These are phyloP conservation scores for Embidobia sp. DNA, from an alignment of 2,888 invertebrate genomes.

Conservation along the genomic window DNA sequence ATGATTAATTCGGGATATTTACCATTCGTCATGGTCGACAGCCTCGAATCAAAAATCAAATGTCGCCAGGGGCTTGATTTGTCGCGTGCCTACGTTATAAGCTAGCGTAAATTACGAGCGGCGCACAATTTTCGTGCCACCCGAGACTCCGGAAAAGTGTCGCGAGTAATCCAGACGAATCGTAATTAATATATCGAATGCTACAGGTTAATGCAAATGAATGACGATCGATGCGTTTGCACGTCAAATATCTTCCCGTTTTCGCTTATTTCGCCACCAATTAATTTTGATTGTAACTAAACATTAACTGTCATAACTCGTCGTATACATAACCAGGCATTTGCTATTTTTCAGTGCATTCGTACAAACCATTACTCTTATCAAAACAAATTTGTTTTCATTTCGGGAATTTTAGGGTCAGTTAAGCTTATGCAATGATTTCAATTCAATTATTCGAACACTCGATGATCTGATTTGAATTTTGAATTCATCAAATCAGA, in stretches of 20 bases:
- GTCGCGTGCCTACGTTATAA: slow-evolving; percentile 15
- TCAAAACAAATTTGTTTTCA: too few relatives aligned
- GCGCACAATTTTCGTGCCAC: slow-evolving; percentile 29
- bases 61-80: background rate
- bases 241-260: slow-evolving; percentile 6
- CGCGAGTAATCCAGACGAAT: slow-evolving; percentile 39
- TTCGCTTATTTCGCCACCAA: background rate
- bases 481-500: too few relatives aligned
- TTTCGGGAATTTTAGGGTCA: too few relatives aligned
- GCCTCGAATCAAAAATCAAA: slow-evolving; percentile 23
- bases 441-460: too few relatives aligned
- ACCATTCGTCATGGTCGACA: slow-evolving; percentile 11
- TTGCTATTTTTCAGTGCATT: too few relatives aligned
- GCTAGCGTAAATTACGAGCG: slow-evolving; percentile 46
- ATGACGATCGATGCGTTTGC: slow-evolving; percentile 26
- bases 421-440: too few relatives aligned
- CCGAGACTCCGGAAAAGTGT: slow-evolving; percentile 34
- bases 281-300: slow-evolving; percentile 3
- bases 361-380: too few relatives aligned
- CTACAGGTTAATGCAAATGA: slow-evolving; percentile 35
- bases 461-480: too few relatives aligned
- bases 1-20: slow-evolving; percentile 37
- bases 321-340: too few relatives aligned
- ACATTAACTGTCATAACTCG: slow-evolving; percentile 4
- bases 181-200: slow-evolving; percentile 54